Percentiles rank a stretch among this genome's conserved stretches.
Evolutionary conservation across 2,888 invertebrate genomes (phyloP).

Genomic region (Synergus japonicus): DNA sequence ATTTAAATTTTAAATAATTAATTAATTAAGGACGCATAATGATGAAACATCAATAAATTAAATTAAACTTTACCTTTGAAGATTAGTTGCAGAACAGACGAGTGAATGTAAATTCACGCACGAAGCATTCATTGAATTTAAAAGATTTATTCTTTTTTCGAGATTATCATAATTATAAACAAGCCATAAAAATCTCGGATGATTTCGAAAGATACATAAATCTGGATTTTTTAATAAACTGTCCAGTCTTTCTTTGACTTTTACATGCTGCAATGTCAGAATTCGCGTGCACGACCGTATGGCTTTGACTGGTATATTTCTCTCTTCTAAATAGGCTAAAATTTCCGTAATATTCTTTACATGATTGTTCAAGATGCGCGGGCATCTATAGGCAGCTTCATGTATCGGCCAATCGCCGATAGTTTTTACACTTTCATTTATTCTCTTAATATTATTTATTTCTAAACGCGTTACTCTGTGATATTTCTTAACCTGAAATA

Average conservation of each 20-base stretch:
- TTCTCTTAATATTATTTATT: not conserved
- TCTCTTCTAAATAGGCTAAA: not conserved
- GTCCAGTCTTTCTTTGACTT: not conserved
- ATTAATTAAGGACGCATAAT: not conserved
- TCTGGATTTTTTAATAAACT: not conserved
- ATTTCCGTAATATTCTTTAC: not conserved
- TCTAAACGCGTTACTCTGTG: not conserved
- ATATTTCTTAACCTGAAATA: not conserved
- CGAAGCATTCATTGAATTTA: not conserved
- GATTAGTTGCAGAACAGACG: not conserved
- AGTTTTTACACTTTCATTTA: not conserved
- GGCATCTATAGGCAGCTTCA: not conserved
- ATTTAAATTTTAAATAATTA: not conserved
- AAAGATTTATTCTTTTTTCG: not conserved
- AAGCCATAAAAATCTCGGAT: constrained; percentile 5
- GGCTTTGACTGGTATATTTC: not conserved
- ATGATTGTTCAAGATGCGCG: not conserved
- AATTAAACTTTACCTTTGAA: constrained; percentile 11
- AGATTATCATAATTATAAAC: not conserved
- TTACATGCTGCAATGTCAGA: not conserved
- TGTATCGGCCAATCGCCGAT: not conserved
- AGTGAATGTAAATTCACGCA: not conserved
- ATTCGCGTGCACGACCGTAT: not conserved
- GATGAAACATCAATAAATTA: not conserved
- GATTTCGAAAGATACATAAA: not conserved